Conservation (phyloP, 1,140 invertebrate genomes). For the Apis florea region DNA sequence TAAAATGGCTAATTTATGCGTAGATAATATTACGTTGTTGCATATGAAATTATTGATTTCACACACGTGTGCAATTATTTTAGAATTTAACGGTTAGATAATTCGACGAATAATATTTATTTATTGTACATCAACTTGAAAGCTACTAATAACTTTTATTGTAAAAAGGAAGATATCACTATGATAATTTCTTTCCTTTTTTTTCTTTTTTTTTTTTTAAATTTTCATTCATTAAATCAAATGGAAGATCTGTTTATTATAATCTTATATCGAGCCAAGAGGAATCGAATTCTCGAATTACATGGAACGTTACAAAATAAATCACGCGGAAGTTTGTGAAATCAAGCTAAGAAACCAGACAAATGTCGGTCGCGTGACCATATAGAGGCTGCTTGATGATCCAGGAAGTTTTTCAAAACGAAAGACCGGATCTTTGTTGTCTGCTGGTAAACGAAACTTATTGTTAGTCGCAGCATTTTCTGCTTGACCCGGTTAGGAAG, state of each 20-base stretch:
- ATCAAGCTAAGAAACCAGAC: conserved; percentile 21
- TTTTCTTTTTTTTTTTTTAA: no score
- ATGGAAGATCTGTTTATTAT: no score
- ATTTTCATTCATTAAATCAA: no score
- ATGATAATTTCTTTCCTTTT: no score
- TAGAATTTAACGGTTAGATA: no score
- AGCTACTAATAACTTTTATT: no score
- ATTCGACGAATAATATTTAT: no score
- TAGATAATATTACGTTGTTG: no score
- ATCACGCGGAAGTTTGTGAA: conserved; percentile 12
- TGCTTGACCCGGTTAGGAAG: conserved; percentile 47
- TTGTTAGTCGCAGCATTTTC: conserved; percentile 54
- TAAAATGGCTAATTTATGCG: neutral
- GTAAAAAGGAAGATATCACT: no score
- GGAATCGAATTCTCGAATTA: conserved; percentile 22
- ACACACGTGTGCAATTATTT: no score
- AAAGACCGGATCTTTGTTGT: conserved; percentile 33
- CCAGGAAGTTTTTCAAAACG: conserved; percentile 20
- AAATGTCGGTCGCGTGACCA: conserved; percentile 21
- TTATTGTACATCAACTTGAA: no score
- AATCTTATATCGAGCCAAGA: neutral
- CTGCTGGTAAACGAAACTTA: conserved; percentile 44
- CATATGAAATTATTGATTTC: neutral
- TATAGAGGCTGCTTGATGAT: conserved; percentile 13
- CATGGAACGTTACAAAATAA: no score